Conservation (phyloP, 2,888 invertebrate genomes). For the Trypoxylon attenuatum region DNA sequence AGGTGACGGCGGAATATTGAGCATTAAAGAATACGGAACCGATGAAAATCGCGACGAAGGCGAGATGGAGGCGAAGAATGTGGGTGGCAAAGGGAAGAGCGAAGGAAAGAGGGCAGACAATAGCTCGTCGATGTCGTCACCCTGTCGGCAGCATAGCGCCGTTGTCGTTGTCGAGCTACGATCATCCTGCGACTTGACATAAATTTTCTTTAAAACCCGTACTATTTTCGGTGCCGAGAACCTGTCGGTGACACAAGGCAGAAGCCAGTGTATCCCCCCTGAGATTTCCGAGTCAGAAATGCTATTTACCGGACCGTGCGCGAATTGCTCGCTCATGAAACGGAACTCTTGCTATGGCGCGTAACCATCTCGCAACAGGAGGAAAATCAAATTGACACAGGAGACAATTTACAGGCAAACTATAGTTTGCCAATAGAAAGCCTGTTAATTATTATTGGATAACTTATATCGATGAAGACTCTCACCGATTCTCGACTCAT, state of each 20-base stretch:
- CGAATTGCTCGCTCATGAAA: slow-evolving; percentile 6
- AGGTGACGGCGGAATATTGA: neutral
- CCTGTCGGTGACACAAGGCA: slow-evolving; percentile 9
- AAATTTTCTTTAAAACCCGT: slow-evolving; percentile 61
- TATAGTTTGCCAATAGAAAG: too few species aligned
- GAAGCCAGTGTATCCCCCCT: too few species aligned
- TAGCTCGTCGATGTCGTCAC: slow-evolving; percentile 57
- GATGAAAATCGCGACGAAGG: neutral
- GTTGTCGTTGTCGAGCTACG: slow-evolving; percentile 7
- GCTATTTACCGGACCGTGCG: neutral
- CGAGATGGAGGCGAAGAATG: neutral
- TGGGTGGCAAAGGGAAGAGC: slow-evolving; percentile 17
- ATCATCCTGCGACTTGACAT: slow-evolving; percentile 64
- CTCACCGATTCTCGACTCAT: too few species aligned
- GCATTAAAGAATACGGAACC: neutral
- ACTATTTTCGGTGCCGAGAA: slow-evolving; percentile 54
- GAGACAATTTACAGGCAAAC: too few species aligned
- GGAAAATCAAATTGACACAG: too few species aligned
- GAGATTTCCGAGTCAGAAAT: slow-evolving; percentile 10
- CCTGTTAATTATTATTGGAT: too few species aligned
- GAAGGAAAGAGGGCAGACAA: slow-evolving; percentile 54
- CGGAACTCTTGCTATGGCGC: too few species aligned
- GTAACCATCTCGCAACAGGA: too few species aligned
- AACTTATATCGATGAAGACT: too few species aligned
- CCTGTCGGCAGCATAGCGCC: slow-evolving; percentile 25